A percentile compares a stretch with the other conserved stretches of the same genome.
phyloP scores from a whole-genome alignment of 92 coral and sea anemone species.

The Pocillopora meandrina region DNA sequence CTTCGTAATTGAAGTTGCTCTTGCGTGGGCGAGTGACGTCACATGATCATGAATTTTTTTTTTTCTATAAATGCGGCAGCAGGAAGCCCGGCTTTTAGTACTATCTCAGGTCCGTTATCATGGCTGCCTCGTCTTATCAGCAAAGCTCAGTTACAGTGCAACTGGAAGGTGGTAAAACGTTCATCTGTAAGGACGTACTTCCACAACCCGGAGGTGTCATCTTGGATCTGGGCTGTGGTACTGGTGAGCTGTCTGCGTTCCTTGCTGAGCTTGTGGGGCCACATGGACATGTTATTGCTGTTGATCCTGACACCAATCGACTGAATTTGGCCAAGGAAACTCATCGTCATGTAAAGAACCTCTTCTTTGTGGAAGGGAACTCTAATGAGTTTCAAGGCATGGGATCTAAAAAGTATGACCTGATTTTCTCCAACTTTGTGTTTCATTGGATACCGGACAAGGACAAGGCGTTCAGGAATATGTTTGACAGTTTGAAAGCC shows the following conservation, averaged over 20 bases:
- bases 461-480: neutral
- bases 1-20: no score
- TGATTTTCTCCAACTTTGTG: neutral
- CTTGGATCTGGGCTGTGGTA: constrained; percentile 66
- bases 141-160: neutral
- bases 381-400: neutral
- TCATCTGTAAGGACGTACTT: neutral
- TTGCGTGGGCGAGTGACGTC: no score
- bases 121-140: neutral
- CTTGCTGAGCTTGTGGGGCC: constrained; percentile 47
- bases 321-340: constrained; percentile 5
- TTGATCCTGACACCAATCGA: constrained; percentile 52
- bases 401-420: neutral
- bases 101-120: neutral
- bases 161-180: neutral
- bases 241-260: constrained; percentile 50
- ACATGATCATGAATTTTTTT: no score
- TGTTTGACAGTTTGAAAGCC: constrained; percentile 6
- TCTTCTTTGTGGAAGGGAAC: neutral
- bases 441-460: constrained; percentile 13
- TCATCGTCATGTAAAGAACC: neutral
- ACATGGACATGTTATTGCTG: constrained; percentile 39
- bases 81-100: no score
- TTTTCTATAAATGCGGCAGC: no score
- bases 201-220: neutral